Evolutionary conservation across 2,888 invertebrate species (phyloP), one percentile per base, ranked within the genome.

Genomic region (Rhaphigaster nebulosa): DNA sequence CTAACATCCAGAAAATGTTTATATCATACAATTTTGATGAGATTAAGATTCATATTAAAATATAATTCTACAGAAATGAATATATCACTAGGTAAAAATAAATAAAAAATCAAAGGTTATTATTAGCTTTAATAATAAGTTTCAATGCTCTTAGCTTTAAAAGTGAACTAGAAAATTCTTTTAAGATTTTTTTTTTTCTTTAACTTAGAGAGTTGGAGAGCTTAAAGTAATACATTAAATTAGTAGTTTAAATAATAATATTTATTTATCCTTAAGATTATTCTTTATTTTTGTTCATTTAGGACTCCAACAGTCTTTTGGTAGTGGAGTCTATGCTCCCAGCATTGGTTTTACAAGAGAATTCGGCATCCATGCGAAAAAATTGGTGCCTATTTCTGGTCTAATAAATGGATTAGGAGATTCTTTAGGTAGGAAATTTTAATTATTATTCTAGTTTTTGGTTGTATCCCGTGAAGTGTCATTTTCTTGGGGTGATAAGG

Each of bases 231-330:
- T n/a, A n/a, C n/a, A n/a, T n/a, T n/a, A n/a, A n/a, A n/a, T n/a
- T n/a, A n/a, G n/a, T n/a, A n/a, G n/a, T n/a, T n/a, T n/a, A n/a
- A n/a, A n/a, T n/a, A n/a, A 70, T 70, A 34, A 26, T 38, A 38
- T 34, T 65, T 18, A 76, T 38, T 76, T 38, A 76, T 38, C 65
- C 65, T 34, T n/a, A 12, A 60, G 10, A 15, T 41, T 92, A n/a
- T n/a, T n/a, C n/a, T 23, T 88, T 29, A 92, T 91, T 91, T 93
- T 45, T 26, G 4, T 60, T 88, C 34, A 90, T 93, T 91, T 94
- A 97, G 98, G 99, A n/a, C 94, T 99, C 91, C 98, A 98, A 93
- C 94, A 98, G 87, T 98, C 98, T 0, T 99, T 99, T 95, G 98
- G 97, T 94, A 98, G 98, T 93, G 98, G 98, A 0, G 98, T 99